Evolutionary conservation across 2,888 invertebrate species (phyloP).

Genomic region (Ceratothoa steindachneri): DNA sequence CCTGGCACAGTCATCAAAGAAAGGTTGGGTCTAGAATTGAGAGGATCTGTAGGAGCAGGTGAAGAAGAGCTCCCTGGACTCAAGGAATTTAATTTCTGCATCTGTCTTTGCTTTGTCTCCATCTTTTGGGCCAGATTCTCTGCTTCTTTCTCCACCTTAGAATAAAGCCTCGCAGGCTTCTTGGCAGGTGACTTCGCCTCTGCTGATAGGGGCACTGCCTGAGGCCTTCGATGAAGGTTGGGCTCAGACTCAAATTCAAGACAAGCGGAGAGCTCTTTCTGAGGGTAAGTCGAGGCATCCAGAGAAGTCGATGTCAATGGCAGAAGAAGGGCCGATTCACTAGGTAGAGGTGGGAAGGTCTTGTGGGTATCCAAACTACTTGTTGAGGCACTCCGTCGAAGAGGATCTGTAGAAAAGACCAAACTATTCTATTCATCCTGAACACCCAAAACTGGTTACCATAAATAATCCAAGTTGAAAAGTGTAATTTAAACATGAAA

Average conservation of each 20-base stretch:
- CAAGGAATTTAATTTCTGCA: neutral
- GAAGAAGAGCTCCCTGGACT: conserved; percentile 7
- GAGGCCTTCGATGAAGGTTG: neutral
- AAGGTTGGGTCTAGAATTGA: neutral
- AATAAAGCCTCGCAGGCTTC: neutral
- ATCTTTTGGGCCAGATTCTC: conserved; percentile 27
- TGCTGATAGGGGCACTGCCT: no score
- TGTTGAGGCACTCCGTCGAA: neutral
- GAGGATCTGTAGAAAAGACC: neutral
- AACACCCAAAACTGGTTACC: no score
- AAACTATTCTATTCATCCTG: no score
- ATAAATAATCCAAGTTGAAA: no score
- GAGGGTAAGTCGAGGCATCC: neutral
- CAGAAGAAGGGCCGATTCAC: neutral
- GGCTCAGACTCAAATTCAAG: neutral
- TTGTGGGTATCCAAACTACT: neutral
- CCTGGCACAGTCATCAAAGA: conserved; percentile 20
- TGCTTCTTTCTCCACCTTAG: conserved; percentile 31
- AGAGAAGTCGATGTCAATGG: neutral
- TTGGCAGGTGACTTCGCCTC: neutral
- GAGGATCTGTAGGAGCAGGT: conserved; percentile 10
- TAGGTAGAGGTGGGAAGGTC: neutral
- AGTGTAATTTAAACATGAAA: no score
- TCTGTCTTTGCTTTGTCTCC: neutral
- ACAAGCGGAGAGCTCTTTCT: neutral